Conservation (phyloP, 2,797 vertebrate species). For the Synanceia verrucosa region DNA sequence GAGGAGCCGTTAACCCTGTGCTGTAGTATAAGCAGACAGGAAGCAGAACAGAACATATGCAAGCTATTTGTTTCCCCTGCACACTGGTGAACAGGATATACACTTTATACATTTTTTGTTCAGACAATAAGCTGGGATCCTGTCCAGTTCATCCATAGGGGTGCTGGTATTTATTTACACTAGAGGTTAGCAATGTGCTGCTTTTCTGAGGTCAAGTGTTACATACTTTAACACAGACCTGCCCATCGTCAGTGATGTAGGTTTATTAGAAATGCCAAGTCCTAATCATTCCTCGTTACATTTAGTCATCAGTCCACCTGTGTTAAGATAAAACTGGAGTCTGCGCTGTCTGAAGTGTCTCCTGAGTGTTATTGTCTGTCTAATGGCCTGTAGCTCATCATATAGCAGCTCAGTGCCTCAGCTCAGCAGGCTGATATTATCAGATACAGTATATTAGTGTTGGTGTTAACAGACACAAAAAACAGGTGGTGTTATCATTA, state of each 20-base stretch:
- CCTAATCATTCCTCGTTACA: not conserved
- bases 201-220: slow-evolving; percentile 18
- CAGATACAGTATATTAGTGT: not conserved
- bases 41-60: not conserved
- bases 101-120: slow-evolving; percentile 1
- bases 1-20: slow-evolving; percentile 13
- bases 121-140: slow-evolving; percentile 54
- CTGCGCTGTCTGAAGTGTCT: not conserved
- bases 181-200: not conserved
- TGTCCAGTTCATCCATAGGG: slow-evolving; percentile 28
- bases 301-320: not conserved
- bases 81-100: slow-evolving; percentile 32
- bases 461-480: not conserved
- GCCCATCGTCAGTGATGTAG: not conserved
- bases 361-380: not conserved
- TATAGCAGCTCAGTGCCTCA: not conserved
- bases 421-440: not conserved
- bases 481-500: not conserved
- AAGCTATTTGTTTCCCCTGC: not conserved
- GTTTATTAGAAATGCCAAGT: not conserved
- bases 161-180: slow-evolving; percentile 56
- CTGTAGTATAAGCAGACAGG: slow-evolving; percentile 7
- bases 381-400: not conserved
- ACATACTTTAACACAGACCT: slow-evolving; percentile 4
- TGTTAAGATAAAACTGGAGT: not conserved